Base-by-base conservation (phyloP, 1,140 invertebrate genomes). In the Drosophila arizonae region DNA sequence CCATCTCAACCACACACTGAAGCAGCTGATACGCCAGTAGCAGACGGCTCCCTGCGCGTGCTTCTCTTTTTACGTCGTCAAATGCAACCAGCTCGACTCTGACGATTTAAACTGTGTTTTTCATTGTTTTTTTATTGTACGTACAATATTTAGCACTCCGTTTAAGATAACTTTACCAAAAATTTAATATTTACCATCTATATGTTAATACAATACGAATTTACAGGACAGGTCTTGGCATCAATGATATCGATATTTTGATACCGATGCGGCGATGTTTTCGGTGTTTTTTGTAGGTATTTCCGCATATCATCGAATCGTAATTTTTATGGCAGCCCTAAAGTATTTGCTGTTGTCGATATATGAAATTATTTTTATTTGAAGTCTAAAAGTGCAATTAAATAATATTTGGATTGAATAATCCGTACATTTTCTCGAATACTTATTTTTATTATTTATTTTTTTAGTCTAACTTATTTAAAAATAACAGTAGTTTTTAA, bases 31-130 rank as follows among this genome's bases (percentile, higher is more conserved):
- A 75, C 50, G 69, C 62, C 60, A 62, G 48, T 48, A 72, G 70
- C 64, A 72, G 74, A 77, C 75, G 72, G 30, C 62, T 79, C 72
- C 76, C 74, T 86, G 77, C 81, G 77, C 81, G 81, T 86, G 81
- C 78, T 86, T 63, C 61, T 41, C 60, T 77, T 85, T 77, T 80
- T 77, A 86, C 77, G 57, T 77, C 70, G 77, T 70, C 66, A 75
- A 72, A 56, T 36, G 33, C 24, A 46, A 50, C 24, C 28, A 21
- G 21, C 5, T 50, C 3, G 24, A 3, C 24, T 13, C 13, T n/a
- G 3, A 24, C 6, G 24, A 15, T 15, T 10, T 46, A 48, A 15
- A 26, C 4, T 10, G 17, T n/a, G 13, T 17, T 41, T 8, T 11
- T 24, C 11, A n/a, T 50, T 10, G 6, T 11, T 21, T 30, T 28